Evolutionary conservation across 2,113 vertebrate species (phyloP), one percentile per base, ranked within the genome.

Genomic region (Oncorhynchus nerka): DNA sequence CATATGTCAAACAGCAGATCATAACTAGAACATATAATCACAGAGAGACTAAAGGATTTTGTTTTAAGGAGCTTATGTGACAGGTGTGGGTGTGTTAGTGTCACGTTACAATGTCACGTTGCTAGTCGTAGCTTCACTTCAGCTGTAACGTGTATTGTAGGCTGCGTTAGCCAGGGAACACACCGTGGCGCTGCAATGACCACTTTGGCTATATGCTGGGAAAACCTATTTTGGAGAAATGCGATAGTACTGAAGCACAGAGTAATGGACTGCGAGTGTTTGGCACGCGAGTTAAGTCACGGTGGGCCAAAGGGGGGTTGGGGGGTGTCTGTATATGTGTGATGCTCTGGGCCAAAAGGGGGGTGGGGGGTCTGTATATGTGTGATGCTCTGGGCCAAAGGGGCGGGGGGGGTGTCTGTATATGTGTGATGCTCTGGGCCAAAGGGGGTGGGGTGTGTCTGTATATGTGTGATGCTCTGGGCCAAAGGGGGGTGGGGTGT

Each of bases 281-380:
- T 2, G 7, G 34, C 34, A 39, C 34, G 34, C 7, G 8, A 39
- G 34, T 39, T 39, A 39, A 39, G 8, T 39, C 2, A 9, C 7
- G 2, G 34, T 39, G 34, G 34, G 34, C 8, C 34, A 8, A 39
- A 8, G 6, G 34, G 34, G 34, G 34, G 34, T 0, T 5, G 1
- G 1, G 6, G 34, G 0, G 34, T 2, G 34, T 34, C 1, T 34
- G 34, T 39, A 5, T 76, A 57, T 66, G 72, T 65, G 34, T 62
- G 69, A 24, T 48, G 71, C 32, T 71, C 64, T 61, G 74, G 79
- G 85, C 83, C 84, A 89, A 89, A 86, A 76, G 78, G 24, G 24
- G 24, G 24, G 24, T 1, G 24, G 1, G 0, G 34, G 2, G 34
- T 39, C 6, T 39, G 34, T 39, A 6, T 76, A 49, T 66, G 70